Evolutionary conservation across 1,140 invertebrate species (phyloP), one percentile per base, ranked within the genome.

Genomic region (Gonioctena quinquepunctata): DNA sequence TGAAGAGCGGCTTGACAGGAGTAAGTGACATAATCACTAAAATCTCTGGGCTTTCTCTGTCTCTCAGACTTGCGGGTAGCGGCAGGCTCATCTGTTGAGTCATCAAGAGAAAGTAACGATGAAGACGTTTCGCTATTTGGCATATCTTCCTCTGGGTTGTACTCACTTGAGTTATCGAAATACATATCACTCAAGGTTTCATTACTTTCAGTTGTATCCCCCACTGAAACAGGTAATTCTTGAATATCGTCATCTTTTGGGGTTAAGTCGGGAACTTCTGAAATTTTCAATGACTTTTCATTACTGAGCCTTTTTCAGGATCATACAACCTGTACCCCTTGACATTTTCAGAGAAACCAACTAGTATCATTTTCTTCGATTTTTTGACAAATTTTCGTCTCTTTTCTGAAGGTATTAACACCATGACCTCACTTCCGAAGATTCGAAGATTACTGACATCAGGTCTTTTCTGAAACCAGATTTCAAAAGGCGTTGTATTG

Each of bases 401-500:
- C 27, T 70, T 73, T 28, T 42, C 60, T 75, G 79, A 74, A 25
- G 76, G 73, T 2, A 79, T 56, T 66, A 77, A 74, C 1, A 78
- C 75, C 73, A 79, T 78, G 2, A 67, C 76, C 25, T n/a, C 11
- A 67, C 71, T 76, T 48, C 79, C 78, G 77, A 79, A 81, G 18
- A 80, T 59, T 67, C 74, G 50, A 6, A 81, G 50, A 75, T 79
- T 28, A 42, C 50, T 69, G 21, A 79, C n/a, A 67, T 79, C 68
- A 16, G 75, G 75, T 74, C 79, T 79, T 22, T 57, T 66, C 7
- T 56, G 52, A 23, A 22, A 52, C 73, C 82, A 72, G 8, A 69
- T 19, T 57, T 64, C 70, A 16, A 28, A 54, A 6, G 66, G 60
- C 22, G 65, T 68, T 68, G 57, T 72, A 4, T 22, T 5, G 13